Evolutionary conservation across 2,113 vertebrate species (phyloP), one percentile per base, ranked within the genome.

Genomic region (Hippocampus abdominalis): DNA sequence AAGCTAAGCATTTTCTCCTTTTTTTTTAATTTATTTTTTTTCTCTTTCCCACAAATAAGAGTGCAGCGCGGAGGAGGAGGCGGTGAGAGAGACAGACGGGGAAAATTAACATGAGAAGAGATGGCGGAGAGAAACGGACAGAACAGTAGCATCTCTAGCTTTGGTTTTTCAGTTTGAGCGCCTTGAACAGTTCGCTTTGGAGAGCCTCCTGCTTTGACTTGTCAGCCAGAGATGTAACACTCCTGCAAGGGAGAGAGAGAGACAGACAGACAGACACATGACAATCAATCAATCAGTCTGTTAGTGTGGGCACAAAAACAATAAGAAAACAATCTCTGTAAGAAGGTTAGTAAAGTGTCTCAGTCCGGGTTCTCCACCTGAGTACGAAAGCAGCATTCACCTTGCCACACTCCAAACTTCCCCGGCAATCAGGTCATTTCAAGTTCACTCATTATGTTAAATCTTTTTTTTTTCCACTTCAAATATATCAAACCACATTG

Each of bases 151-250:
- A 76, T 81, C 80, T 93, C 92, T 93, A 98, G 91, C 92, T 94
- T 80, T 96, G 93, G 73, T 98, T 95, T 93, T 98, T 99, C 89
- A 93, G 95, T 95, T 96, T 98, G 93, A 99, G 91, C 73, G 95
- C 96, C 89, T 93, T 91, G 93, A 96, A 90, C 93, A 99, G 93
- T 92, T 98, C 94, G 36, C 90, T 92, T 94, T 93, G 96, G 84
- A 98, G 94, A 91, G 95, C 95, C 89, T 97, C 95, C 92, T 98
- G 95, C 93, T 95, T 95, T 84, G 94, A 94, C 93, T 94, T 95
- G 92, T 98, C 97, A 70, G 93, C 94, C 87, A 98, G 94, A 77
- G 93, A 93, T 92, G 95, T 94, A 90, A 98, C 95, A 88, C 95
- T 97, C 95, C 97, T 99, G 88, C 62, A 60, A 1, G 27, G 51